Evolutionary conservation across 2,797 vertebrate genomes (phyloP), one percentile per base, ranked within the genome.

Genomic region (Tarsius wallacei): DNA sequence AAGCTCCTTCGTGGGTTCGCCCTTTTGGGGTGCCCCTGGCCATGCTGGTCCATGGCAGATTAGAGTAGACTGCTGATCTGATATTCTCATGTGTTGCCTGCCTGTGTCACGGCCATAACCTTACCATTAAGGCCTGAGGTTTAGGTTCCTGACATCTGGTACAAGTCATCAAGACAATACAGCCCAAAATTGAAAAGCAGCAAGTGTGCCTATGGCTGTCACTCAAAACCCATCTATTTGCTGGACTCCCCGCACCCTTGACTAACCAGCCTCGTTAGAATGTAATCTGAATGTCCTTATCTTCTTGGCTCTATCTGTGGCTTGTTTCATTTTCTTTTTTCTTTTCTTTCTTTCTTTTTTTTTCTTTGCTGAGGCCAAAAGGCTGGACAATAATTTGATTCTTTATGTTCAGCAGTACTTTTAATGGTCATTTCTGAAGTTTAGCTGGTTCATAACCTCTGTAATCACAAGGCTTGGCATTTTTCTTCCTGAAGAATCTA

Each of bases 401-500:
- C 98, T 99, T 98, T 98, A 97, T 95, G 97, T 98, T 98, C 91
- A 94, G 97, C 90, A 93, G 96, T 19, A 97, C 97, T 98, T 98
- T 98, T 97, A 98, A 96, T 98, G 98, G 98, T 98, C 99, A 98
- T 98, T 98, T 98, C 97, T 98, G 98, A 98, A 98, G 98, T 98
- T 96, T 97, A 97, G 98, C 97, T 98, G 96, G 98, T 98, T 99
- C 97, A 14, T 98, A 98, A 99, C 98, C 98, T 98, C 98, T 98
- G 97, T 97, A 99, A 99, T 99, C 99, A 99, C 99, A 99, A 99
- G 99, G 99, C 98, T 98, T 55, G 51, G 80, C 99, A 98, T 99
- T 99, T 99, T 98, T 74, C 88, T 93, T 99, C 98, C 99, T 98
- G 99, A 99, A 99, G 99, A 99, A 99, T 99, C 99, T 98, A 97